Evolutionary conservation across 1,140 invertebrate species (phyloP), one percentile per base, ranked within the genome.

Genomic region (Rhizoglyphus robini): DNA sequence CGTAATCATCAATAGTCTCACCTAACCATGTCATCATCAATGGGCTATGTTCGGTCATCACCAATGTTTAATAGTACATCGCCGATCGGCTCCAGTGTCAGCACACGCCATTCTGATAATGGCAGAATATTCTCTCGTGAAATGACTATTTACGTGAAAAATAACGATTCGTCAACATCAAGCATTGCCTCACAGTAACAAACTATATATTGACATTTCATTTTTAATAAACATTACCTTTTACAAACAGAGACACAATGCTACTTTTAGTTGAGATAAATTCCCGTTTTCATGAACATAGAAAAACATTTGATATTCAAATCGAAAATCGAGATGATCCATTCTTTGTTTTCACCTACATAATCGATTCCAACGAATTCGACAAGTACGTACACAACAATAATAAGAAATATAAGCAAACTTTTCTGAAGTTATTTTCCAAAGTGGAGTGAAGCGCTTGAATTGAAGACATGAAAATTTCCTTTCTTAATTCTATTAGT

Each of bases 301-400:
- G 58, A 4, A 27, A 60, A 60, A 32, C 15, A n/a, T 27, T 60
- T 2, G 15, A 13, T 23, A 29, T 60, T 60, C 58, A 29, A 11
- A 60, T 60, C 1, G 15, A n/a, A 13, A 27, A 60, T 34, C 32
- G 18, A 15, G 36, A 60, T 60, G 30, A 60, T 60, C 58, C 38
- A 11, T 60, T 60, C 36, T 60, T 60, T 27, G 27, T 38, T 29
- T 60, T 23, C 27, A 15, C 27, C 29, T 60, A 60, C 36, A 4
- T n/a, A 23, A 46, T 60, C n/a, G 58, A 60, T 32, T 60, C 27
- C 25, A 32, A 23, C 11, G 58, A 60, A 46, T 60, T 29, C 36
- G 27, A 60, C 15, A 60, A 32, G 58, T 60, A 60, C n/a, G 29
- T 3, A 1, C 29, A 15, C 1, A 34, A n/a, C n/a, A 32, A 4